These are phyloP conservation scores for Sinopyrophorus schimmeli DNA, from an alignment of 2,888 invertebrate genomes.

Conservation along the genomic window DNA sequence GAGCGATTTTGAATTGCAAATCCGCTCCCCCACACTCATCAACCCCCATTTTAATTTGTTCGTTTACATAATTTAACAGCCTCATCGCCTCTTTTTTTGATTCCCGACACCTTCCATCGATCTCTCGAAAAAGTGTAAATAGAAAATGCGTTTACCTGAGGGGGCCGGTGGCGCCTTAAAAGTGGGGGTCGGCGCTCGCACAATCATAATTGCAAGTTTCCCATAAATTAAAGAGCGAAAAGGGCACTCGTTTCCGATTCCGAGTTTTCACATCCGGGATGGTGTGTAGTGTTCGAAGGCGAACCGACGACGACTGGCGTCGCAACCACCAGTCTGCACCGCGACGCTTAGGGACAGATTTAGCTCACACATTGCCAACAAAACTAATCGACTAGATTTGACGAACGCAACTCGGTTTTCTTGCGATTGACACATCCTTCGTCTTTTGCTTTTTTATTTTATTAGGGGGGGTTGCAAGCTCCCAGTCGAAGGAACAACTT, in stretches of 20 bases:
- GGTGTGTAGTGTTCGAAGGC: slow-evolving; percentile 26
- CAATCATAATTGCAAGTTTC: slow-evolving; percentile 35
- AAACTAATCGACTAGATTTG: slow-evolving; percentile 51
- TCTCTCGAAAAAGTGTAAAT: too few species aligned
- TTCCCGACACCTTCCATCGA: too few species aligned
- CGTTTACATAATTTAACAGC: too few species aligned
- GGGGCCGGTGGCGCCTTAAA: slow-evolving; percentile 80
- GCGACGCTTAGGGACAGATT: slow-evolving; percentile 45
- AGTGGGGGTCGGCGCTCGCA: slow-evolving; percentile 63
- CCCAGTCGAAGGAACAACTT: too few species aligned
- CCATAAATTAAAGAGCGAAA: slow-evolving; percentile 23
- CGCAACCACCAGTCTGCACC: slow-evolving; percentile 42
- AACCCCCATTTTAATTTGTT: too few species aligned
- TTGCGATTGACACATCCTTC: slow-evolving; percentile 30
- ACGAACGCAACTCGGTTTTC: slow-evolving; percentile 42
- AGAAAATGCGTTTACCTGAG: slow-evolving; percentile 62
- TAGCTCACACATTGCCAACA: slow-evolving; percentile 46
- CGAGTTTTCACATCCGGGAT: slow-evolving; percentile 28
- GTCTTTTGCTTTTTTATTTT: too few species aligned
- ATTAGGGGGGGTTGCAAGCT: too few species aligned
- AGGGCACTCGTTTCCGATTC: slow-evolving; percentile 20
- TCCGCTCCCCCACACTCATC: too few species aligned
- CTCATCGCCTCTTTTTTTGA: too few species aligned
- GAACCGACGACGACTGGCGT: slow-evolving; percentile 30
- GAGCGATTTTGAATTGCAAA: too few species aligned